These are phyloP conservation scores for Myocastor coypus DNA, from an alignment of 2,113 vertebrate genomes.

Conservation along the genomic window DNA sequence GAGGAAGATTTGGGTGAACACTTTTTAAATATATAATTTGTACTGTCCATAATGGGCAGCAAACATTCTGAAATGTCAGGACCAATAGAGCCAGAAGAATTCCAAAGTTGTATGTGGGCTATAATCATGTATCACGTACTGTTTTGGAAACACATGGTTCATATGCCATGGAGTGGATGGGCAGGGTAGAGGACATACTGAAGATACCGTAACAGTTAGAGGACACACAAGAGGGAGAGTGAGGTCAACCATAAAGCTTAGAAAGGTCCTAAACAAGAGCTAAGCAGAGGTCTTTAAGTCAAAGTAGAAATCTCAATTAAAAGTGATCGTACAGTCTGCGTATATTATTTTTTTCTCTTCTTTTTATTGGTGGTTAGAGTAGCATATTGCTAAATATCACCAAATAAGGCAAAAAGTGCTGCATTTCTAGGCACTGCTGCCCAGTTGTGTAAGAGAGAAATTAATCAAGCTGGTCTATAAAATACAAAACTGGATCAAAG, in stretches of 20 bases:
- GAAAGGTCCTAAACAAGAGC: not conserved
- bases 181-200: not conserved
- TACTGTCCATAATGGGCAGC: not conserved
- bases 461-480: not conserved
- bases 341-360: not conserved
- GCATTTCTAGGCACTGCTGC: not conserved
- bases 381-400: not conserved
- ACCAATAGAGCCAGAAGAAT: not conserved
- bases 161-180: not conserved
- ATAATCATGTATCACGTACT: not conserved
- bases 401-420: not conserved
- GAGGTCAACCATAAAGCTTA: not conserved
- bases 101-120: not conserved
- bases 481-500: not conserved
- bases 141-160: not conserved
- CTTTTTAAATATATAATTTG: not conserved
- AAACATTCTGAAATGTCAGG: not conserved
- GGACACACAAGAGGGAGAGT: rapidly evolving
- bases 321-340: not conserved
- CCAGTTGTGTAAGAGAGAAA: not conserved
- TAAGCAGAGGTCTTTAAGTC: not conserved
- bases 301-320: not conserved
- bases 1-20: not conserved
- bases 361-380: no score
- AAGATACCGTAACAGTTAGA: not conserved